Conservation (phyloP, 2,113 vertebrate species). For the Triplophysa dalaica region DNA sequence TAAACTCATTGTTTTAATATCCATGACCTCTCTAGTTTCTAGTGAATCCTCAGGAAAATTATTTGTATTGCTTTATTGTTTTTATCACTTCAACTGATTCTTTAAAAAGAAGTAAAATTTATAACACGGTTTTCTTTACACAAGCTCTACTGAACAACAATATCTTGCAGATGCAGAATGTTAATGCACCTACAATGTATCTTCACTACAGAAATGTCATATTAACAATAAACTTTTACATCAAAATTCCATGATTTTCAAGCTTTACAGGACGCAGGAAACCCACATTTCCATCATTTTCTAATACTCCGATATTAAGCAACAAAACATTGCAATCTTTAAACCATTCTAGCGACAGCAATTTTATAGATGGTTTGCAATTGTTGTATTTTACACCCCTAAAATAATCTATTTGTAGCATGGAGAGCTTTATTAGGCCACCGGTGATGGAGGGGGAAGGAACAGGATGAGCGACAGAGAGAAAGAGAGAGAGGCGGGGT, state of each 20-base stretch:
- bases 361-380: slow-evolving; percentile 13
- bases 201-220: background rate
- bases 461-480: background rate
- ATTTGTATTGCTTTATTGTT: too few relatives aligned
- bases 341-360: background rate
- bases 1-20: background rate
- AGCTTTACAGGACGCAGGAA: too few relatives aligned
- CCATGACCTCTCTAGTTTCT: background rate
- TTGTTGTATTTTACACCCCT: slow-evolving; percentile 4
- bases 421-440: slow-evolving; percentile 21
- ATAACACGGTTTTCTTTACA: background rate
- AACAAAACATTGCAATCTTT: background rate
- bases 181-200: slow-evolving; percentile 5
- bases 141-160: slow-evolving; percentile 14
- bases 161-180: background rate
- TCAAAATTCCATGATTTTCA: too few relatives aligned
- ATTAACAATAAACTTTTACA: too few relatives aligned
- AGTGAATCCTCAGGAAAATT: background rate
- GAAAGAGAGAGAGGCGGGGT: background rate
- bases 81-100: background rate
- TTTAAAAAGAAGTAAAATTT: background rate
- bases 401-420: slow-evolving; percentile 13
- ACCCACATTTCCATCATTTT: background rate
- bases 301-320: background rate
- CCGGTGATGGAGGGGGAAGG: background rate